phyloP scores from a whole-genome alignment of 1,140 invertebrate genomes.

The Physella acuta region DNA sequence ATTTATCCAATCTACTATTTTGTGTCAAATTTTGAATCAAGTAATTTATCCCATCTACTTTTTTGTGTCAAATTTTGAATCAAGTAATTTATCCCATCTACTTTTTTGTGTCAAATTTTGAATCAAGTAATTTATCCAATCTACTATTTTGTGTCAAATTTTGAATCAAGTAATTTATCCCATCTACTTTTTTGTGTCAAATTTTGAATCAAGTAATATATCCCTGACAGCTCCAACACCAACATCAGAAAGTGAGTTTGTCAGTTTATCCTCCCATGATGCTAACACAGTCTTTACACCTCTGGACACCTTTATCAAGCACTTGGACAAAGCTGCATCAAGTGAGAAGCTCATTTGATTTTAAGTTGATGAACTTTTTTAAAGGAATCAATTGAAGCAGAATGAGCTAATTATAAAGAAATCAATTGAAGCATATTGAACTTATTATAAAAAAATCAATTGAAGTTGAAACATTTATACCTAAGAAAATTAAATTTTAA shows the following conservation, averaged over 20 bases:
- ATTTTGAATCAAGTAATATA: background rate
- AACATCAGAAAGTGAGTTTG: no score
- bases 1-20: no score
- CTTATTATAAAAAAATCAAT: background rate
- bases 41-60: no score
- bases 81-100: background rate
- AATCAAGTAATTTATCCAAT: background rate
- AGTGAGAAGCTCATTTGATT: no score
- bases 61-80: no score
- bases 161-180: background rate
- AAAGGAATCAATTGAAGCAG: background rate
- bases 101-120: background rate
- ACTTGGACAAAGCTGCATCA: background rate
- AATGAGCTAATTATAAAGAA: background rate
- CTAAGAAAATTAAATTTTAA: background rate
- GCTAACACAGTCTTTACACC: constrained; percentile 7
- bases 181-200: background rate
- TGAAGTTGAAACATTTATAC: background rate
- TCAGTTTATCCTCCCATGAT: background rate
- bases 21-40: no score
- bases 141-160: background rate
- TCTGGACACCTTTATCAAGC: constrained; percentile 7
- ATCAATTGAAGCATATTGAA: background rate
- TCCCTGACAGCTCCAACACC: background rate
- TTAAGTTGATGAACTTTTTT: background rate